A percentile compares a stretch with the other conserved stretches of the same genome.
Evolutionary conservation across 2,888 invertebrate species (phyloP).

Genomic region (Mythimna impura): DNA sequence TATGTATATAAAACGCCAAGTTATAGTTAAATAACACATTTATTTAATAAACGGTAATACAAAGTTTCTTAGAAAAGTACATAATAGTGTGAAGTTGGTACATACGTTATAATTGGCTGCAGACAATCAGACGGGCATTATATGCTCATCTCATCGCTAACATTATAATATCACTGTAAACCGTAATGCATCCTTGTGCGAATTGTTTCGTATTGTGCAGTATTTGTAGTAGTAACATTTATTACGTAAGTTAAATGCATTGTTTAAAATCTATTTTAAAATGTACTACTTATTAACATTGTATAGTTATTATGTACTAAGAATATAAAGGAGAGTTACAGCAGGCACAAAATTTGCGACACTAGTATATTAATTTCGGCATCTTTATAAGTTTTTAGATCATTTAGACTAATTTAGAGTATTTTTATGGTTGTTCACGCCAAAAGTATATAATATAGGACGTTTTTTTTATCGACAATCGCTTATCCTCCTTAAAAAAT

Average conservation of each 20-base stretch:
- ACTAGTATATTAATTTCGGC: constrained; percentile 12
- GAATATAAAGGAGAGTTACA: constrained; percentile 26
- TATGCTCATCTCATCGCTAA: constrained; percentile 15
- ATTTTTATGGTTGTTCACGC: not conserved
- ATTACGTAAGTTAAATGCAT: constrained; percentile 40
- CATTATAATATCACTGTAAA: constrained; percentile 15
- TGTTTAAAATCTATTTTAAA: constrained; percentile 22
- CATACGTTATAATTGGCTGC: constrained; percentile 11
- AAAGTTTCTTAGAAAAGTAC: constrained; percentile 51
- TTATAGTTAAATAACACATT: constrained; percentile 52
- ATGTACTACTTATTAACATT: constrained; percentile 19
- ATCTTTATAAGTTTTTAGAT: not conserved
- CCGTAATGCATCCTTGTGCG: constrained; percentile 38
- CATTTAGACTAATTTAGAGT: not conserved
- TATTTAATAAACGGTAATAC: constrained; percentile 56
- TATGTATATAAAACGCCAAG: constrained; percentile 12
- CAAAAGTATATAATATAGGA: too few relatives aligned
- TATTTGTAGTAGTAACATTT: constrained; percentile 15
- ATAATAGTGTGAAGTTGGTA: constrained; percentile 24
- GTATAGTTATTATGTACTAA: constrained; percentile 39
- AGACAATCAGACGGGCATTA: constrained; percentile 26
- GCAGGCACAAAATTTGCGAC: constrained; percentile 41
- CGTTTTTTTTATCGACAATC: too few relatives aligned
- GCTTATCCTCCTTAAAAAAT: too few relatives aligned
- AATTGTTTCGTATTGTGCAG: constrained; percentile 35